Evolutionary conservation across 2,113 vertebrate genomes (phyloP).

Genomic region (Sisor rabdophorus): DNA sequence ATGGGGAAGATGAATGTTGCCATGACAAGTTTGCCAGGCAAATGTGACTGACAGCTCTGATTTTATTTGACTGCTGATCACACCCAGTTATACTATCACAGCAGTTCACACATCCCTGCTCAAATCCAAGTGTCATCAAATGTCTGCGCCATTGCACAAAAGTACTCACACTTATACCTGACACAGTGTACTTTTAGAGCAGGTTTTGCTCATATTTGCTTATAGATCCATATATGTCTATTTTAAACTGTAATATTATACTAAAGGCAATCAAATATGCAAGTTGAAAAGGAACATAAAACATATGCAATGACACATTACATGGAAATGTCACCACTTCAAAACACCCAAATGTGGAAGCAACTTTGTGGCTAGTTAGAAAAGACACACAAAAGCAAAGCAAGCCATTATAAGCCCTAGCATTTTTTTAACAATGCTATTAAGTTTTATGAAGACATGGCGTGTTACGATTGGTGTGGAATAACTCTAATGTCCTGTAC

Average conservation of each 20-base stretch:
- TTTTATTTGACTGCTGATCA: slow-evolving; percentile 74
- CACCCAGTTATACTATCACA: slow-evolving; percentile 69
- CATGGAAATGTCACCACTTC: no score
- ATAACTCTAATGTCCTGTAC: no score
- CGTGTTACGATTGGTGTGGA: no score
- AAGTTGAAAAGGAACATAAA: not conserved
- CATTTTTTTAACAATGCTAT: no score
- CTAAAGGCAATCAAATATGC: not conserved
- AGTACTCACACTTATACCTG: not conserved
- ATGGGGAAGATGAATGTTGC: slow-evolving; percentile 45
- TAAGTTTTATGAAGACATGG: no score
- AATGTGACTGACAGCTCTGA: slow-evolving; percentile 68
- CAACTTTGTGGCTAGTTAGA: no score
- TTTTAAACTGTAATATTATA: not conserved
- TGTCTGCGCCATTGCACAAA: slow-evolving; percentile 54
- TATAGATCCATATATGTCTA: not conserved
- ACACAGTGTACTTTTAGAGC: slow-evolving; percentile 21
- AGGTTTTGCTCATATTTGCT: slow-evolving; percentile 1
- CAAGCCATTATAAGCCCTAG: no score
- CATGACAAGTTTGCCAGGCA: slow-evolving; percentile 46
- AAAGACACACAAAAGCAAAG: no score
- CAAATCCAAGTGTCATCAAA: slow-evolving; percentile 67
- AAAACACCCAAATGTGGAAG: no score
- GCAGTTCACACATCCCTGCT: slow-evolving; percentile 66
- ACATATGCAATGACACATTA: no score